Evolutionary conservation across 2,888 invertebrate genomes (phyloP).

Genomic region (Xiphydria camelus): DNA sequence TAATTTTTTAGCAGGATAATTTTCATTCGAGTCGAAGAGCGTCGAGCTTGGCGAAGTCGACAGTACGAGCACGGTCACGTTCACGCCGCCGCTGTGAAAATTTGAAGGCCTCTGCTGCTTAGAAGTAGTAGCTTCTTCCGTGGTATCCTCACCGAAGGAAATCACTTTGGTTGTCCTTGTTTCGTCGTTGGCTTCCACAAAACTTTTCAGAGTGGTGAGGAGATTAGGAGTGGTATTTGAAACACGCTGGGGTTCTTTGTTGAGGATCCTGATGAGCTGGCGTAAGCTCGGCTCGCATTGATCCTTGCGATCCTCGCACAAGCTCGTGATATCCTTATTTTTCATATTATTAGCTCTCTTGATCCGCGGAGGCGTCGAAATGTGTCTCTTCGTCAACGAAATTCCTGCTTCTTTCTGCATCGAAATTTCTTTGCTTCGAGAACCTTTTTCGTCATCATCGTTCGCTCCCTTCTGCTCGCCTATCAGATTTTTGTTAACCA

Average conservation of each 20-base stretch:
- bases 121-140: not conserved
- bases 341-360: not conserved
- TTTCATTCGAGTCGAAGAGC: not conserved
- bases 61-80: not conserved
- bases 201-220: not conserved
- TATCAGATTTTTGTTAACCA: constrained; percentile 30
- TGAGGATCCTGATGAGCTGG: not conserved
- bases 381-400: not conserved
- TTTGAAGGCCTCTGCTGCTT: not conserved
- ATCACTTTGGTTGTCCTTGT: not conserved
- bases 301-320: not conserved
- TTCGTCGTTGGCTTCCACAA: not conserved
- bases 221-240: not conserved
- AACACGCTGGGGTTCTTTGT: not conserved
- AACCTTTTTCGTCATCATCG: not conserved
- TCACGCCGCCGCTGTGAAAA: not conserved
- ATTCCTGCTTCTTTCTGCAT: not conserved
- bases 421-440: not conserved
- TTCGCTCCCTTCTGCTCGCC: constrained; percentile 12
- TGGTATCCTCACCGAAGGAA: not conserved
- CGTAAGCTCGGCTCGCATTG: constrained; percentile 1
- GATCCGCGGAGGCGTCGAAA: too few species aligned
- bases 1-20: too few species aligned
- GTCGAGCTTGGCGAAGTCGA: too few species aligned
- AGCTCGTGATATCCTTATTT: not conserved